These are phyloP conservation scores for Arctopsyche grandis DNA, from an alignment of 1,140 invertebrate genomes.

Conservation along the genomic window DNA sequence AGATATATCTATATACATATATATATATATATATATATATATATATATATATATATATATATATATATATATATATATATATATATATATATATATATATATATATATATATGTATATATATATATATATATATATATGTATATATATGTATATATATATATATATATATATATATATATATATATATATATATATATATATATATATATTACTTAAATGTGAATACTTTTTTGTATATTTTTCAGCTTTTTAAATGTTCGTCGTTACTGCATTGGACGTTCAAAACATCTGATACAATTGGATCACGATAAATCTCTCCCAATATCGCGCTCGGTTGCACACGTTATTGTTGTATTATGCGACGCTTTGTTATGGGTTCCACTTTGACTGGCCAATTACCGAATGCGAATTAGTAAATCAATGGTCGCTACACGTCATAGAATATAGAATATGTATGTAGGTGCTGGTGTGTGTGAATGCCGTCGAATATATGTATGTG, in stretches of 20 bases:
- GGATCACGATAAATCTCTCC: constrained; percentile 23
- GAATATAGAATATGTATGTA: background rate
- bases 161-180: background rate
- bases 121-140: background rate
- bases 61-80: no score
- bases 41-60: no score
- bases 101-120: no score
- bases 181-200: background rate
- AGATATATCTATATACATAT: no score
- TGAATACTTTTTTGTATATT: background rate
- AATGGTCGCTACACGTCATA: constrained; percentile 4
- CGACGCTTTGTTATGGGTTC: constrained; percentile 25
- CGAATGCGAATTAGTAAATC: constrained; percentile 33
- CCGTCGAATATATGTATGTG: background rate
- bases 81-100: no score
- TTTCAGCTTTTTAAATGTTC: no score
- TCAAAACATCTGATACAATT: constrained; percentile 12
- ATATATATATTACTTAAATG: background rate
- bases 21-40: no score
- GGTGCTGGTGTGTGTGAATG: background rate
- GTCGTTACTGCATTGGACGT: background rate
- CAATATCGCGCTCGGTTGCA: constrained; percentile 27
- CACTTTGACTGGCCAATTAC: constrained; percentile 32
- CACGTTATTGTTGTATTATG: constrained; percentile 37
- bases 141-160: background rate